phyloP scores from a whole-genome alignment of 2,797 vertebrate species.

The Hemibagrus guttatus region DNA sequence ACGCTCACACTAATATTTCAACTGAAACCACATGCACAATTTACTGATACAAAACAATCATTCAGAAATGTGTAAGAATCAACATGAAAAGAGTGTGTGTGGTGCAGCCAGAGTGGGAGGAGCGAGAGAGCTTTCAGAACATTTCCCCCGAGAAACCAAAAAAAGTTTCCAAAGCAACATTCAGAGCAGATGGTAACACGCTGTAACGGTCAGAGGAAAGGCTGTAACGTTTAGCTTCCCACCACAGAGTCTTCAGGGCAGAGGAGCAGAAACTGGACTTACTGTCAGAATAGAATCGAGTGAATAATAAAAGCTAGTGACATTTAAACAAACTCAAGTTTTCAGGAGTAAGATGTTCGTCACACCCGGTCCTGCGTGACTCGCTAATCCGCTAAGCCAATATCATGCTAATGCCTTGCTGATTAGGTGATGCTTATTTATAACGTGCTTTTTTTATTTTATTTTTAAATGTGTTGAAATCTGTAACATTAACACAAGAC shows the following conservation, averaged over 20 bases:
- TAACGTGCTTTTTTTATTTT: no score
- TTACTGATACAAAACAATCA: not conserved
- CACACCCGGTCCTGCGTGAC: not conserved
- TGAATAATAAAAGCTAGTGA: not conserved
- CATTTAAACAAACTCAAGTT: not conserved
- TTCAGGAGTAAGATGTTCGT: not conserved
- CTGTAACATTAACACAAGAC: not conserved
- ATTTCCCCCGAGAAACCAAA: constrained; percentile 6
- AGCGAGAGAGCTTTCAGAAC: not conserved
- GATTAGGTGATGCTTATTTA: not conserved
- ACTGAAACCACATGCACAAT: not conserved
- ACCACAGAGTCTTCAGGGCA: no score
- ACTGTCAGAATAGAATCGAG: not conserved
- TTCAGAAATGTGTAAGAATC: not conserved
- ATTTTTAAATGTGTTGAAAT: no score
- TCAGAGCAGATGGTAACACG: no score
- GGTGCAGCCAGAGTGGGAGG: not conserved
- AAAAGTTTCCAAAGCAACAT: constrained; percentile 2
- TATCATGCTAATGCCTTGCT: not conserved
- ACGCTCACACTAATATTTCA: not conserved
- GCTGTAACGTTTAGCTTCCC: not conserved
- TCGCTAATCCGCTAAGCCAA: not conserved
- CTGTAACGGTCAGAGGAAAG: not conserved
- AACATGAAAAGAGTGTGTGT: not conserved
- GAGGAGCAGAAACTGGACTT: not conserved